Conservation (phyloP, 1,140 invertebrate species). For the Acromyrmex heyeri region DNA sequence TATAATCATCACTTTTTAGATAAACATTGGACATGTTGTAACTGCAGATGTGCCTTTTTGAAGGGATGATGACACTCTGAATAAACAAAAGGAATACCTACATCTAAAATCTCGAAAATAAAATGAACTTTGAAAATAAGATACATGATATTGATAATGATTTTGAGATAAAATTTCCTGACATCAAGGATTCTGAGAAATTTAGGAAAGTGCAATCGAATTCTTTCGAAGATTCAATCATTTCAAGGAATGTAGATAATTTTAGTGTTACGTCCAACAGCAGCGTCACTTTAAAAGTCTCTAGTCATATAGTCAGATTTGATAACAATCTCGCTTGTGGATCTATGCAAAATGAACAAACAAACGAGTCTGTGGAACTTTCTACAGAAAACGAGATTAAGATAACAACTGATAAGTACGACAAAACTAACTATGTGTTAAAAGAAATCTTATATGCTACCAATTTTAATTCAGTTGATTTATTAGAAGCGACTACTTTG, state of each 20-base stretch:
- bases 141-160: background rate
- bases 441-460: background rate
- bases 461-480: constrained; percentile 3
- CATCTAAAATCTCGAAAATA: background rate
- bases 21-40: background rate
- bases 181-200: background rate
- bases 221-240: background rate
- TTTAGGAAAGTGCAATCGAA: background rate
- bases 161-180: background rate
- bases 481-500: constrained; percentile 42
- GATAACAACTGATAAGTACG: background rate
- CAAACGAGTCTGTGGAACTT: background rate
- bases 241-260: background rate
- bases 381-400: constrained; percentile 6
- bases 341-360: background rate
- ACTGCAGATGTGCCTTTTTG: background rate
- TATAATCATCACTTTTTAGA: constrained; percentile 5
- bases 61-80: background rate
- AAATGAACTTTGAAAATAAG: constrained; percentile 9
- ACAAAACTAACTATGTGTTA: constrained; percentile 15
- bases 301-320: background rate
- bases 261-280: background rate
- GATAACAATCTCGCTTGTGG: background rate
- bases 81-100: background rate
- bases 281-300: background rate